Conservation (phyloP, 2,888 invertebrate genomes). For the Baccha elongata region DNA sequence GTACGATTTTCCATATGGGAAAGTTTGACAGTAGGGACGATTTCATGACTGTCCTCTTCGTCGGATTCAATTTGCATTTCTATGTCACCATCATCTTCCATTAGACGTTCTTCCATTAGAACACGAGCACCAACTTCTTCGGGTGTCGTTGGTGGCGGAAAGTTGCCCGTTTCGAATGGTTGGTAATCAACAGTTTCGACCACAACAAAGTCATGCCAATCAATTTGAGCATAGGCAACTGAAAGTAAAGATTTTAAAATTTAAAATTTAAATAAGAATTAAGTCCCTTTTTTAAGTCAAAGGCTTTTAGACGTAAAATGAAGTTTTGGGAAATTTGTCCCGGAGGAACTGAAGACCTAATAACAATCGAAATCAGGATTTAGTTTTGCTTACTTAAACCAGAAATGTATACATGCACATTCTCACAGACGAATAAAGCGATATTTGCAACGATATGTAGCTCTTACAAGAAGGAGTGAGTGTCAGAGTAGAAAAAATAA, state of each 20-base stretch:
- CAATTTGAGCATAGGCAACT: constrained; percentile 98
- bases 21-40: constrained; percentile 83
- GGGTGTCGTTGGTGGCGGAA: constrained; percentile 98
- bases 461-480: too few species aligned
- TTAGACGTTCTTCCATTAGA: constrained; percentile 92
- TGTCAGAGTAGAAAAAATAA: too few species aligned
- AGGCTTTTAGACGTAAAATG: too few species aligned
- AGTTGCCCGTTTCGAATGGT: constrained; percentile 96
- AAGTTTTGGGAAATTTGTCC: too few species aligned
- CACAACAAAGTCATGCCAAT: constrained; percentile 99
- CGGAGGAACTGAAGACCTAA: too few species aligned
- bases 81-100: constrained; percentile 90
- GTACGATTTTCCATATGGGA: constrained; percentile 87
- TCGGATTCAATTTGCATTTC: constrained; percentile 96
- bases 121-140: constrained; percentile 98
- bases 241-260: constrained; percentile 73
- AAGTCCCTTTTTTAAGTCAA: too few species aligned
- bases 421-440: too few species aligned
- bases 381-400: too few species aligned
- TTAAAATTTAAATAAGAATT: constrained; percentile 1
- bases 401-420: too few species aligned
- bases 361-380: too few species aligned
- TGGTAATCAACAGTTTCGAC: constrained; percentile 99
- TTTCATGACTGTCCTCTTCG: constrained; percentile 85
- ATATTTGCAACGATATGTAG: too few species aligned